These are phyloP conservation scores for Phaethornis superciliosus DNA, from an alignment of 2,113 vertebrate genomes.

Conservation along the genomic window DNA sequence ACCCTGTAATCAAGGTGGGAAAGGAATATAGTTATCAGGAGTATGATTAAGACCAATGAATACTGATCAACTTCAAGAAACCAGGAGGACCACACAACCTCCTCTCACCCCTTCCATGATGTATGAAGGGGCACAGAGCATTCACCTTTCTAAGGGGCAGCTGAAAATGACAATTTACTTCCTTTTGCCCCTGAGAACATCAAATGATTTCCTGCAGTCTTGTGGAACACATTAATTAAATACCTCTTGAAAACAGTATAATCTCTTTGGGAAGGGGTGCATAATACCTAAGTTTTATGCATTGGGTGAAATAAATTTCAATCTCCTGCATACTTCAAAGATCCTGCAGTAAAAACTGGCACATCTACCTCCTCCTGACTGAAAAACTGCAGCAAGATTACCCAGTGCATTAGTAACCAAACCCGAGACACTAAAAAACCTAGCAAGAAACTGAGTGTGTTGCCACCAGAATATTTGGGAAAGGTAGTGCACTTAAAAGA, in stretches of 20 bases:
- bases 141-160: background rate
- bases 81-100: background rate
- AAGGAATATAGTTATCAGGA: background rate
- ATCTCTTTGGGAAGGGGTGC: background rate
- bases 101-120: fast-evolving
- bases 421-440: background rate
- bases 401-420: background rate
- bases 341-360: background rate
- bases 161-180: background rate
- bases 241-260: background rate
- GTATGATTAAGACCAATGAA: background rate
- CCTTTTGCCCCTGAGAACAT: background rate
- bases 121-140: background rate
- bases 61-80: background rate
- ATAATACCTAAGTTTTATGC: background rate
- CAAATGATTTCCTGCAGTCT: background rate
- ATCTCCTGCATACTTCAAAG: background rate
- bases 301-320: background rate
- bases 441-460: background rate
- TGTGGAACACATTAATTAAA: background rate
- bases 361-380: background rate
- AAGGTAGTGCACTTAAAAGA: background rate
- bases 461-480: background rate
- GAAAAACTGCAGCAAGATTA: background rate
- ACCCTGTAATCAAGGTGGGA: background rate